phyloP scores from a whole-genome alignment of 2,113 vertebrate genomes.

The Megaptera novaeangliae region DNA sequence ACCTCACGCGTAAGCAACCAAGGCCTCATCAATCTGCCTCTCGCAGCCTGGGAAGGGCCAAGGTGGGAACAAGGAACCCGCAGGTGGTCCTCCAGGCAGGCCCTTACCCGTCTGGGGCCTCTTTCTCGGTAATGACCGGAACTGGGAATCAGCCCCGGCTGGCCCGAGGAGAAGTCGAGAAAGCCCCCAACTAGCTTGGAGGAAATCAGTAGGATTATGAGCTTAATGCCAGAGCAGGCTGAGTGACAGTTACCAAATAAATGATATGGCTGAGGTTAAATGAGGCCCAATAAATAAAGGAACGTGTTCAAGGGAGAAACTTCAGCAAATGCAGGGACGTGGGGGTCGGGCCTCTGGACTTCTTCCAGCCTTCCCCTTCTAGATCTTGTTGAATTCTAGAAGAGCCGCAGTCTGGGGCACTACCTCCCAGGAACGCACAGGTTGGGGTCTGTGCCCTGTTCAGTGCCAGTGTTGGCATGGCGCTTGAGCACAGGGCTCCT shows the following conservation, averaged over 20 bases:
- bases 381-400: neutral
- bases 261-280: conserved; percentile 82
- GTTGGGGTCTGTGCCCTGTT: neutral
- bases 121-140: conserved; percentile 68
- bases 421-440: neutral
- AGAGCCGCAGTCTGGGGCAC: neutral
- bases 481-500: neutral
- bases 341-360: neutral
- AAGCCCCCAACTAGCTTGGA: conserved; percentile 74
- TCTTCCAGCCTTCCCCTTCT: neutral
- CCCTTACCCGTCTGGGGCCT: conserved; percentile 62
- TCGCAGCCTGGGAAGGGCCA: neutral
- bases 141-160: conserved; percentile 62
- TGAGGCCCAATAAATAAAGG: conserved; percentile 82
- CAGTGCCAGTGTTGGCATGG: neutral
- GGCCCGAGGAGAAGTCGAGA: conserved; percentile 40
- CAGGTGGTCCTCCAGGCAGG: neutral
- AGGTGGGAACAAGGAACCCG: neutral
- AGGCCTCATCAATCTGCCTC: fast-evolving
- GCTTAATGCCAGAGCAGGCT: conserved; percentile 81
- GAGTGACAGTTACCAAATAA: conserved; percentile 84
- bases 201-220: conserved; percentile 82
- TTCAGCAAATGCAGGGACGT: conserved; percentile 49
- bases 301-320: conserved; percentile 66
- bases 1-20: neutral